Evolutionary conservation across 2,888 invertebrate species (phyloP), one percentile per base, ranked within the genome.

Genomic region (Xylocampa areola): DNA sequence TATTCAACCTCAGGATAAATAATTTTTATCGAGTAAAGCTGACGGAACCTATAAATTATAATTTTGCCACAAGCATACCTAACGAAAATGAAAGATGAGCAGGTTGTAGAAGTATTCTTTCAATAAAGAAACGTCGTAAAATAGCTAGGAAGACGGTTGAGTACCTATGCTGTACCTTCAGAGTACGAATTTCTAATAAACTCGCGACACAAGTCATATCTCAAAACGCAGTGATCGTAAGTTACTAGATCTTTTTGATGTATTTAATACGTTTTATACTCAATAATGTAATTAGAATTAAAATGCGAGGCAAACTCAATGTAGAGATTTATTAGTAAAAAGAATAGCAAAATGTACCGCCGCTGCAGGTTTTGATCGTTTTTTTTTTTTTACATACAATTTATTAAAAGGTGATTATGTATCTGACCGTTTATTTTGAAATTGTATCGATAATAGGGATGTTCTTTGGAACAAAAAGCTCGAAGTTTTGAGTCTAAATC

Each of bases 241-340:
- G 78, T 85, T 77, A 84, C 77, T 87, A 87, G 88, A 87, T 86
- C 81, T 89, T 92, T 90, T 90, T 86, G 87, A 90, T 88, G 89
- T 91, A 92, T 92, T 92, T 91, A 86, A 91, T 89, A 91, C 89
- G 88, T 92, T 92, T 92, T 92, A 85, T 92, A 92, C 92, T 90
- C 90, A 84, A 80, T 89, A 88, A 86, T 87, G 81, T 90, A 88
- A 86, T 85, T 88, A 91, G 89, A 81, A 67, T 80, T 79, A 75
- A 70, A 85, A 83, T 81, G 82, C 84, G 85, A 87, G 82, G 78
- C 82, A 77, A 81, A 86, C 65, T 66, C 67, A 59, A 14, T 57
- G 60, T 73, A 73, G 67, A 73, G 61, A 84, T 85, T 73, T 14
- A 69, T 21, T 21, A 21, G 21, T 21, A 81, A 68, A 76, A 64